Conservation (phyloP, 2,113 vertebrate genomes). For the Romanogobio albipinnatus region DNA sequence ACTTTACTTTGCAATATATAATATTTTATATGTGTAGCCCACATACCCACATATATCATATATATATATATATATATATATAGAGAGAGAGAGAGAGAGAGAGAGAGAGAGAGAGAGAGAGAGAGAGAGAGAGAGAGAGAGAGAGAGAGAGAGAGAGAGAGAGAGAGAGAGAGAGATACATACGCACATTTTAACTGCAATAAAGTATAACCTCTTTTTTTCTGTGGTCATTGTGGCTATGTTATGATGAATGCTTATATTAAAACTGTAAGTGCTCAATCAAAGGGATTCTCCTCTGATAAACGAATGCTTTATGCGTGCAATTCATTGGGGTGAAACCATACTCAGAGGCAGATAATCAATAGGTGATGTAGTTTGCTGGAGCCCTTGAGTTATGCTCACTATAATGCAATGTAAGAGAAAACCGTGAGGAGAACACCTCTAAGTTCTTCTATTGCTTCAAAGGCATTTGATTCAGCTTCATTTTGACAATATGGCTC, state of each 20-base stretch:
- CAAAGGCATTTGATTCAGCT: slow-evolving; percentile 3
- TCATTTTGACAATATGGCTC: background rate
- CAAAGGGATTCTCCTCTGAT: slow-evolving; percentile 58
- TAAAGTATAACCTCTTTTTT: background rate
- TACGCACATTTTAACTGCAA: background rate
- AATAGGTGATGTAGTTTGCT: slow-evolving; percentile 46
- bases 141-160: too few relatives aligned
- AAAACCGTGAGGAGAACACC: background rate
- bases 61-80: too few relatives aligned
- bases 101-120: too few relatives aligned
- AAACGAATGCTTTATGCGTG: slow-evolving; percentile 56
- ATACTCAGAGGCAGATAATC: slow-evolving; percentile 52
- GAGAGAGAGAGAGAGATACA: too few relatives aligned
- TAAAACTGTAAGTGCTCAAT: slow-evolving; percentile 47
- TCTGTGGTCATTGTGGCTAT: background rate
- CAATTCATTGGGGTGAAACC: slow-evolving; percentile 51
- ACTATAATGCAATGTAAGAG: slow-evolving; percentile 27
- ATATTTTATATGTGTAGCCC: background rate
- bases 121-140: too few relatives aligned
- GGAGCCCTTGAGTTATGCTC: slow-evolving; percentile 50
- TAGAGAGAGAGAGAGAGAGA: too few relatives aligned
- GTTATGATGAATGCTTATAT: slow-evolving; percentile 33
- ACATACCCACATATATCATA: too few relatives aligned
- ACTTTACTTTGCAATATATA: background rate
- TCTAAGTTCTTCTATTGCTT: background rate